Percentiles rank a stretch among this genome's conserved stretches.
These are phyloP conservation scores for Chelon labrosus DNA, from an alignment of 2,797 vertebrate species.

Conservation along the genomic window DNA sequence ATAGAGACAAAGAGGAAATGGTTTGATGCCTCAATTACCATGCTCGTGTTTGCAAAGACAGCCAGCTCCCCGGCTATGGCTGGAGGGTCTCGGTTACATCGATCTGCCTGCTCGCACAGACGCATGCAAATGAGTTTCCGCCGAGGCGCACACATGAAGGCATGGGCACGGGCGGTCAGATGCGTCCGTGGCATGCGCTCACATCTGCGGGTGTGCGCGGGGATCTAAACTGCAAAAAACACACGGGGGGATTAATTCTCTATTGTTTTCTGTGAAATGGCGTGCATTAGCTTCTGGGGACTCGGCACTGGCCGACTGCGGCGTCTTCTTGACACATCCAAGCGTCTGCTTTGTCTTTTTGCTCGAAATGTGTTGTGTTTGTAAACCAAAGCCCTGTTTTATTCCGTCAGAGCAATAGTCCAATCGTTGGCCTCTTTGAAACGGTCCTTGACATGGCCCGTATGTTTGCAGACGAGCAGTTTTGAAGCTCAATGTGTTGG, in stretches of 20 bases:
- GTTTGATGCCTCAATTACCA: conserved; percentile 75
- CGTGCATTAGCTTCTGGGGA: not conserved
- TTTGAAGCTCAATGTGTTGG: too few relatives aligned
- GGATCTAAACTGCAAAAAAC: not conserved
- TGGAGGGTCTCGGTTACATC: conserved; percentile 60
- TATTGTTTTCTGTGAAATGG: not conserved
- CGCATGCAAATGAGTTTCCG: conserved; percentile 54
- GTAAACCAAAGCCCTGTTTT: not conserved
- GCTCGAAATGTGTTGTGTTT: not conserved
- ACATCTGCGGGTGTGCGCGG: conserved; percentile 8
- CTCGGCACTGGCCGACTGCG: too few relatives aligned
- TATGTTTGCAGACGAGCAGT: too few relatives aligned
- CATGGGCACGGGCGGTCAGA: not conserved
- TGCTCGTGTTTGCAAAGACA: conserved; percentile 64
- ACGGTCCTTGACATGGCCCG: too few relatives aligned
- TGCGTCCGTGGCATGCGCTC: not conserved
- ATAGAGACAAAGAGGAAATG: conserved; percentile 66
- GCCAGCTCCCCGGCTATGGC: conserved; percentile 45
- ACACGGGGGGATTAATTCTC: too few relatives aligned
- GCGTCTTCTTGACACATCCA: not conserved
- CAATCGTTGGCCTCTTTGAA: not conserved
- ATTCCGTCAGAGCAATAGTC: not conserved
- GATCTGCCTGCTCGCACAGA: conserved; percentile 53
- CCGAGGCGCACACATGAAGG: conserved; percentile 4
- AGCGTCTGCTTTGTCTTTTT: not conserved